Conservation (phyloP, 1,140 invertebrate genomes). For the Oppia nitens region DNA sequence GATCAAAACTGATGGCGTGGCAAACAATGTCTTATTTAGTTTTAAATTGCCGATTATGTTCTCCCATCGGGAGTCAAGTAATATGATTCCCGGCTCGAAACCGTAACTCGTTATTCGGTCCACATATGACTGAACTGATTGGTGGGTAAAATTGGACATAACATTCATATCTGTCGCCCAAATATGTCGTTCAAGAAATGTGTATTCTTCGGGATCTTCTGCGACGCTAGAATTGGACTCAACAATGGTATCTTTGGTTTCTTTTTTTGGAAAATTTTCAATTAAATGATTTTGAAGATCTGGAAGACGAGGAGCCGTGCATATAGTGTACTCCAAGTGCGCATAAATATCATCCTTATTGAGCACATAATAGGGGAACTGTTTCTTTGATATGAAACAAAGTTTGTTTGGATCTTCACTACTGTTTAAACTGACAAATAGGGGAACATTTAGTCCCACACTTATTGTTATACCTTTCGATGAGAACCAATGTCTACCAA, state of each 20-base stretch:
- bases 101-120: slow-evolving; percentile 28
- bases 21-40: slow-evolving; percentile 34
- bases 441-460: slow-evolving; percentile 51
- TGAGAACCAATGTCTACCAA: slow-evolving; percentile 64
- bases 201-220: neutral
- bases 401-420: slow-evolving; percentile 37
- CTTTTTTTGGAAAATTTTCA: slow-evolving; percentile 30
- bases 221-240: neutral
- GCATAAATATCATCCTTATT: slow-evolving; percentile 43
- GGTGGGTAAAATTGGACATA: slow-evolving; percentile 18
- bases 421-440: slow-evolving; percentile 39
- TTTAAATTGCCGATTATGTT: slow-evolving; percentile 34
- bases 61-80: slow-evolving; percentile 37
- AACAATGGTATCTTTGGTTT: slow-evolving; percentile 11
- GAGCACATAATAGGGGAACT: slow-evolving; percentile 46
- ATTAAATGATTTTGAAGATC: slow-evolving; percentile 50
- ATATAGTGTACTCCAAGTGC: slow-evolving; percentile 65
- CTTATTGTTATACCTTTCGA: slow-evolving; percentile 62
- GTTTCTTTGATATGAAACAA: slow-evolving; percentile 51
- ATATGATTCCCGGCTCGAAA: slow-evolving; percentile 31
- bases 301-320: slow-evolving; percentile 56
- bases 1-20: slow-evolving; percentile 58
- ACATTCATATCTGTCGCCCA: slow-evolving; percentile 19
- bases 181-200: slow-evolving; percentile 20
- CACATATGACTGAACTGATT: slow-evolving; percentile 20